Base-by-base conservation (phyloP, 2,888 invertebrate species). In the Arctia plantaginis region DNA sequence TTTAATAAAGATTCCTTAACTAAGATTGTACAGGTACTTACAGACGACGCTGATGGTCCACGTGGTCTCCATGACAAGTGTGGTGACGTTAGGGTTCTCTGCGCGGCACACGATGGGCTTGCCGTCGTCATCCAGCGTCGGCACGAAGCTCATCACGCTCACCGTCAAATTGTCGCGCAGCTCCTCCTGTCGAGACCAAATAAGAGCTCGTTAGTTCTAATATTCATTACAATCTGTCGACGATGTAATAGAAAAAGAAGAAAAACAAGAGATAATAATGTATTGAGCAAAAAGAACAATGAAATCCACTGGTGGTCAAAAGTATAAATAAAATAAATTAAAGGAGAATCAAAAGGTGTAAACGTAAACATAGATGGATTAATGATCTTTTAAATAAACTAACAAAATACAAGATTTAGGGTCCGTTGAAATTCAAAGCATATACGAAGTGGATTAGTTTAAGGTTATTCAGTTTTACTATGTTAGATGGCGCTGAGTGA, bases 31-130 rank as follows among this genome's bases (percentile, higher is more conserved):
- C 1, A n/a, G 27, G 81, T 96, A 98, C 98, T 98, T 94, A 98
- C 98, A 98, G 85, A 98, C 98, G 88, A 99, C 98, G 95, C 97
- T 97, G 92, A 98, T 97, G 90, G 97, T 97, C 98, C 98, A 98
- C 73, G 98, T 97, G 85, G 98, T 97, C 94, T 98, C 98, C 86
- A 98, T 95, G 91, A 96, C 97, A 85, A 98, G 97, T 72, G 98
- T 97, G 79, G 98, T 98, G 87, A 98, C 98, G 96, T 98, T 98
- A 79, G 98, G 98, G 96, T 99, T 99, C 96, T 98, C 98, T 18
- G 98, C 98, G 88, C 98, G 97, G 94, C 99, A 99, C 78, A 97
- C 98, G 96, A 99, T 97, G 86, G 97, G 97, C 96, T 98, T 98
- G 86, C 98, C 98, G 95, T 98, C 98, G 94, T 99, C 98, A 90